Conservation (phyloP, 2,888 invertebrate genomes). For the Xestoiulus laeticollis region DNA sequence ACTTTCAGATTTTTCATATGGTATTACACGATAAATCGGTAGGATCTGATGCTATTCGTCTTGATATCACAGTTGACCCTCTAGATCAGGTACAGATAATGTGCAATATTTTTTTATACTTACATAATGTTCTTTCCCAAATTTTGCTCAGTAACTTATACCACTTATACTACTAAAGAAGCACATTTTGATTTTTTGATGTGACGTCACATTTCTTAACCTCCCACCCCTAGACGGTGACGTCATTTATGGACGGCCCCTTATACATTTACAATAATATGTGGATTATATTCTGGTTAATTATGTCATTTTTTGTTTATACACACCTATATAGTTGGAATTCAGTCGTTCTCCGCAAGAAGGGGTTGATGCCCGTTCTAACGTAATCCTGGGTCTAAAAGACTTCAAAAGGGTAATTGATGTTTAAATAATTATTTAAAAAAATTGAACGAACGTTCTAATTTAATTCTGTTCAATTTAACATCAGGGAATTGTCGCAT, state of each 20-base stretch:
- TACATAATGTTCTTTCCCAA: no score
- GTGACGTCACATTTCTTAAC: no score
- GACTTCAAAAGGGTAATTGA: constrained; percentile 31
- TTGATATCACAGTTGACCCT: constrained; percentile 46
- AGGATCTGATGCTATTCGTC: not conserved
- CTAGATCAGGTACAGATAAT: not conserved
- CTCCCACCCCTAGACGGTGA: no score
- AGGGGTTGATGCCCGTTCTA: not conserved
- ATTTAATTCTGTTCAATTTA: not conserved
- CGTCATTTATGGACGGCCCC: no score
- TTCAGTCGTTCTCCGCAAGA: constrained; percentile 41
- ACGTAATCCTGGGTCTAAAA: constrained; percentile 6
- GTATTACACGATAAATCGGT: constrained; percentile 16
- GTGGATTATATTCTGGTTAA: no score
- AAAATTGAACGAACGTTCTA: not conserved
- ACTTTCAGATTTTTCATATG: constrained; percentile 40
- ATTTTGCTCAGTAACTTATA: no score
- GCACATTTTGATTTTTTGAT: no score
- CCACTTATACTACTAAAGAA: no score
- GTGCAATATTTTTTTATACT: not conserved
- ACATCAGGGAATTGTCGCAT: constrained; percentile 42
- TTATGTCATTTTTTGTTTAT: not conserved
- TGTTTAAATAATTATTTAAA: not conserved
- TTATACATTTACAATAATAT: no score
- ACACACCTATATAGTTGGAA: constrained; percentile 44